phyloP scores from a whole-genome alignment of 2,797 vertebrate genomes.

The Pterois miles region DNA sequence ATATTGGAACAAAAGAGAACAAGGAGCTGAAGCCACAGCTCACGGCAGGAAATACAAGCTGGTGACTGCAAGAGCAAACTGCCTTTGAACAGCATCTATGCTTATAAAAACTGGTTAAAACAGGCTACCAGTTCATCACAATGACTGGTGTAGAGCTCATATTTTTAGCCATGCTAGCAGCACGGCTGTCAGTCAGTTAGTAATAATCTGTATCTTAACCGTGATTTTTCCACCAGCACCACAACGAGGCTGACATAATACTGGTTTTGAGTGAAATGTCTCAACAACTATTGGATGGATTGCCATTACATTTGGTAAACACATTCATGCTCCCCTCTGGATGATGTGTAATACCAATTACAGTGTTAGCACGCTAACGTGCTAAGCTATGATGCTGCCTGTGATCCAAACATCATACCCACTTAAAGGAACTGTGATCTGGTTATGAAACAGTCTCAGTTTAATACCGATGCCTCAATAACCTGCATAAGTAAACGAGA shows the following conservation, averaged over 20 bases:
- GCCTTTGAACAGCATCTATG: not conserved
- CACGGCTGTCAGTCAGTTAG: not conserved
- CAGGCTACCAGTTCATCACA: not conserved
- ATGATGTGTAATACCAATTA: not conserved
- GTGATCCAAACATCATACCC: too few relatives aligned
- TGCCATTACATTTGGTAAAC: not conserved
- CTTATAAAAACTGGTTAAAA: not conserved
- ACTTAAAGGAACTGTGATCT: not conserved
- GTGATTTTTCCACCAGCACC: not conserved
- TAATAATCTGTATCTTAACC: not conserved
- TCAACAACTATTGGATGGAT: not conserved
- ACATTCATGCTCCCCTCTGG: not conserved
- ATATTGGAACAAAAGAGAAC: slow-evolving; percentile 9
- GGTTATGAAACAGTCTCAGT: too few relatives aligned
- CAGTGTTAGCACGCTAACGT: too few relatives aligned
- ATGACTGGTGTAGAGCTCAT: not conserved
- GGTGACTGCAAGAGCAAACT: not conserved
- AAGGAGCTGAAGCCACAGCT: slow-evolving; percentile 14
- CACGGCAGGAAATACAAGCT: not conserved
- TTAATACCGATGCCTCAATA: too few relatives aligned
- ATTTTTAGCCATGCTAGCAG: not conserved
- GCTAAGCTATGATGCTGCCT: not conserved
- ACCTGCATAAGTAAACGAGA: too few relatives aligned
- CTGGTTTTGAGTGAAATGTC: not conserved
- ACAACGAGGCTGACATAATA: not conserved